Base-by-base conservation (phyloP, 2,113 vertebrate genomes). In the Clinocottus analis region DNA sequence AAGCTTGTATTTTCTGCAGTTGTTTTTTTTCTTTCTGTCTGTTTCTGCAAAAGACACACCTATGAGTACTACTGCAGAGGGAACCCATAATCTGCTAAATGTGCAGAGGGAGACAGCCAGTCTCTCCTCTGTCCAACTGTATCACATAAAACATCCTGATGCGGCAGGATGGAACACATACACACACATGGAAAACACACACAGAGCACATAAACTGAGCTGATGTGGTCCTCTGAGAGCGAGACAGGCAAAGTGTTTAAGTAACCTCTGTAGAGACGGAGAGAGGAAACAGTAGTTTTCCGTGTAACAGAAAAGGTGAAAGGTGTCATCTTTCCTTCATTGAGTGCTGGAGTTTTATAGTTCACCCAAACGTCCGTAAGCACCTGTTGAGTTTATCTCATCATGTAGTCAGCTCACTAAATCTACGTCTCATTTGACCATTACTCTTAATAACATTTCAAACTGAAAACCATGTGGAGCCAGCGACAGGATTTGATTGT, bases 91-190 rank as follows among this genome's bases (percentile, higher is more conserved):
- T 72, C 56, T 72, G 69, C 73, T 77, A 41, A 83, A 80, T 67
- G 55, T 53, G 73, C 65, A 29, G 16, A 73, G 45, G 10, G 49
- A 75, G 56, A 68, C 47, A 37, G 63, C 68, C 73, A 58, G 74
- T 45, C 65, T 63, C 70, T 59, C 17, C 47, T 75, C 19, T 37
- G 9, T 85, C 56, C 83, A 80, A 64, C 58, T 53, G 29, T 14
- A 71, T 49, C 64, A 41, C 76, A 79, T 82, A 69, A 85, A 80
- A 66, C 72, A 72, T 70, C 43, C 37, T 62, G 25, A 88, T 71
- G 63, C 61, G 47, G 41, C 65, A 60, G 69, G 10, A 43, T 55
- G 64, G 64, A 77, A 53, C 12, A 65, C 47, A 63, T 0, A 49
- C 21, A 75, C 35, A 63, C 41, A 65, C 43, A 41, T 3, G 23